These are phyloP conservation scores for Apostichopus japonicus DNA, from an alignment of 35 echinoderm and acorn worm genomes.

Conservation along the genomic window DNA sequence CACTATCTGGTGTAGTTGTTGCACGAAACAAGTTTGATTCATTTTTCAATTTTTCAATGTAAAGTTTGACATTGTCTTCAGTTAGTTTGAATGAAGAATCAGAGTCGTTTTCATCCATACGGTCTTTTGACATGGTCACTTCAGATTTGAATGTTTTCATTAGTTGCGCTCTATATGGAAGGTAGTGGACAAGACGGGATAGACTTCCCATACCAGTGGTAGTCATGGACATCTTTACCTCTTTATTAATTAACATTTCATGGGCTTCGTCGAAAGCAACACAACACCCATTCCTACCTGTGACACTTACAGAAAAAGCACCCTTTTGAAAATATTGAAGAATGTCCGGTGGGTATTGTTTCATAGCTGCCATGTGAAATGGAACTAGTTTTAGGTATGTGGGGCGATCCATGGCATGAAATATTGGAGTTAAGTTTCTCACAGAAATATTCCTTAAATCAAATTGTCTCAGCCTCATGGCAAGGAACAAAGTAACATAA, in stretches of 20 bases:
- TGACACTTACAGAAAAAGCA: constrained; percentile 58
- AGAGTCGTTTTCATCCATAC: too few species aligned
- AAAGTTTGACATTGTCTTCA: too few species aligned
- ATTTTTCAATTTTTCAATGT: too few species aligned
- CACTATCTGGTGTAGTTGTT: too few species aligned
- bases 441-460: constrained; percentile 52
- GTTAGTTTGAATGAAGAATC: too few species aligned
- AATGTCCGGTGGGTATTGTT: constrained; percentile 22
- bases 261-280: constrained; percentile 75
- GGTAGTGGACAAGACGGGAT: constrained; percentile 23
- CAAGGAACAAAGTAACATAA: constrained; percentile 61
- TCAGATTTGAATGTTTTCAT: background rate
- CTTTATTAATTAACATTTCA: constrained; percentile 68
- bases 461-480: constrained; percentile 52
- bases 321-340: constrained; percentile 39
- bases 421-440: constrained; percentile 57
- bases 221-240: constrained; percentile 56
- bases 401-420: constrained; percentile 69
- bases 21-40: too few species aligned
- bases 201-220: constrained; percentile 37
- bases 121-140: too few species aligned
- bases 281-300: constrained; percentile 7
- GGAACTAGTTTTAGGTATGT: constrained; percentile 65
- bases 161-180: background rate
- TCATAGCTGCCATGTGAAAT: too few species aligned